phyloP scores from a whole-genome alignment of 2,888 invertebrate genomes.

The Phyllotreta cruciferae region DNA sequence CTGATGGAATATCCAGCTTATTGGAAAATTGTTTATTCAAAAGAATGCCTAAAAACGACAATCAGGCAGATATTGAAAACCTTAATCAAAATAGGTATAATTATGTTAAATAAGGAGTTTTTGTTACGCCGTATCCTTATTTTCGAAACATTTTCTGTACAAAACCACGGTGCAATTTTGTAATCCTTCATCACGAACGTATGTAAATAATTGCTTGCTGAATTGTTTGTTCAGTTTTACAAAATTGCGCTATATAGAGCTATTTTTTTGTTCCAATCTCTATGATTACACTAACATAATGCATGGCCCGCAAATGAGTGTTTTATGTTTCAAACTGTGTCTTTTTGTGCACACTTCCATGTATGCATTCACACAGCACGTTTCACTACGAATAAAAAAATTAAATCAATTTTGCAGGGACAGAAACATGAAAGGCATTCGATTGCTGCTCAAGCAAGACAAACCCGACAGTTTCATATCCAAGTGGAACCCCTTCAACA shows the following conservation, averaged over 20 bases:
- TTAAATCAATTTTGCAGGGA: slow-evolving; percentile 62
- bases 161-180: slow-evolving; percentile 9
- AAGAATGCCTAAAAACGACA: slow-evolving; percentile 63
- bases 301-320: slow-evolving; percentile 1
- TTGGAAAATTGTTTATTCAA: slow-evolving; percentile 74
- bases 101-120: slow-evolving; percentile 27
- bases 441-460: slow-evolving; percentile 80
- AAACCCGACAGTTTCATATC: slow-evolving; percentile 71
- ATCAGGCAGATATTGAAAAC: slow-evolving; percentile 58
- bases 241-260: slow-evolving; percentile 11
- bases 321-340: slow-evolving; percentile 7
- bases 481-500: slow-evolving; percentile 87
- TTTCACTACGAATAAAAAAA: slow-evolving; percentile 4
- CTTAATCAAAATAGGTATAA: slow-evolving; percentile 67
- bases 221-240: slow-evolving; percentile 3
- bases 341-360: background rate
- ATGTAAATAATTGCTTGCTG: background rate
- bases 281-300: slow-evolving; percentile 1
- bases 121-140: slow-evolving; percentile 62
- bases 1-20: slow-evolving; percentile 72
- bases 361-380: slow-evolving; percentile 1
- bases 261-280: slow-evolving; percentile 8
- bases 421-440: slow-evolving; percentile 75
- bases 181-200: background rate
- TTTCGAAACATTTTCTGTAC: slow-evolving; percentile 64